Evolutionary conservation across 2,797 vertebrate genomes (phyloP), one percentile per base, ranked within the genome.

Genomic region (Tenualosa thibaudeaui): DNA sequence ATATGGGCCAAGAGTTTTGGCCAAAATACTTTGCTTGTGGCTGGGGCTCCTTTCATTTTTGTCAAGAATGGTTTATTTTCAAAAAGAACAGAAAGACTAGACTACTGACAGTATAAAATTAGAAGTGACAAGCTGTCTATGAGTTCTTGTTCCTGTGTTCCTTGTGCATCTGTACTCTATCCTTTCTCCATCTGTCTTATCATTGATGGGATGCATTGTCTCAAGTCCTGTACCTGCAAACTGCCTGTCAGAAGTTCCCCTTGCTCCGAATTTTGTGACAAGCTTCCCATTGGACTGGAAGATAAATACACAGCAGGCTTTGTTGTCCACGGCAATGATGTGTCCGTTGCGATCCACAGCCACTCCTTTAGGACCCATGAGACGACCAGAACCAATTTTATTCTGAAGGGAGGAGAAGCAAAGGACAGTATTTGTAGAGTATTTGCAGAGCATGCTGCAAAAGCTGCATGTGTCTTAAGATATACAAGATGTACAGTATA

Each of bases 271-370:
- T 86, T 97, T 97, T 17, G 97, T 97, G 91, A 99, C 97, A 3
- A 99, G 94, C 87, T 99, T 99, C 85, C 98, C 98, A 0, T 97
- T 99, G 91, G 98, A 96, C 91, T 99, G 98, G 93, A 99, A 99
- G 93, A 98, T 98, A 93, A 98, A 98, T 93, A 99, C 97, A 2
- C 98, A 98, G 92, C 98, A 99, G 58, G 98, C 98, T 88, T 99
- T 99, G 94, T 98, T 99, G 94, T 99, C 98, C 60, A 98, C 98
- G 10, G 97, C 96, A 58, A 99, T 98, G 90, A 99, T 97, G 91
- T 99, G 98, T n/a, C 98, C 98, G 0, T 99, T 99, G 81, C 97
- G 96, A 87, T 99, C 98, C 87, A 99, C 96, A 0, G 98, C 97
- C 0, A 99, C 97, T 0, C 98, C 98, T 88, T 98, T 99, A 31